These are phyloP conservation scores for Panthera uncia DNA, from an alignment of 2,113 vertebrate species.

Conservation along the genomic window DNA sequence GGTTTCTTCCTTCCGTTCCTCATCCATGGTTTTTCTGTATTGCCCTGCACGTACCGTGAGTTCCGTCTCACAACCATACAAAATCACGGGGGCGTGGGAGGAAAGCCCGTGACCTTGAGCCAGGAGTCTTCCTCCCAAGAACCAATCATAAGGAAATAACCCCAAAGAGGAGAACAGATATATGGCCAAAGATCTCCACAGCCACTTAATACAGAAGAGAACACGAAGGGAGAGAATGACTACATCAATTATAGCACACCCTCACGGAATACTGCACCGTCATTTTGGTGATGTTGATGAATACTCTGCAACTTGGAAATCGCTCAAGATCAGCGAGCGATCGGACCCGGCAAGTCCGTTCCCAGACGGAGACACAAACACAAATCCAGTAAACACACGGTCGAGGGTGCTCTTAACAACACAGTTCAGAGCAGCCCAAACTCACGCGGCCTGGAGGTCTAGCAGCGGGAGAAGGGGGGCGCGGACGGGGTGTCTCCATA, in stretches of 20 bases:
- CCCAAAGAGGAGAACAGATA: not conserved
- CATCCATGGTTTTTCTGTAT: accelerated
- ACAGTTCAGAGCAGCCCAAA: not conserved
- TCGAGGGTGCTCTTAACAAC: too few species aligned
- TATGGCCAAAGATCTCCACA: not conserved
- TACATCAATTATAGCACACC: too few species aligned
- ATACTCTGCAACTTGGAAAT: not conserved
- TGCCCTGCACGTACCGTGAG: accelerated
- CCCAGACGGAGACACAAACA: not conserved
- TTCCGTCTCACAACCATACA: too few species aligned
- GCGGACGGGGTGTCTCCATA: accelerated
- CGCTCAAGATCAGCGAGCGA: not conserved
- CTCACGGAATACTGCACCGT: accelerated
- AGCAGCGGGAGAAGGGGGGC: accelerated
- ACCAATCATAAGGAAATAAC: not conserved
- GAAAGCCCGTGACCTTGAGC: not conserved
- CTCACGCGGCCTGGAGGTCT: accelerated
- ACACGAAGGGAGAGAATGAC: not conserved
- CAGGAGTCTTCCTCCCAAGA: not conserved
- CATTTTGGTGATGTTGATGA: not conserved
- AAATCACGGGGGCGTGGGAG: accelerated
- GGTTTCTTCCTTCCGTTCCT: not conserved
- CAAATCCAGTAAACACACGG: accelerated
- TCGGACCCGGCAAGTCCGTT: not conserved
- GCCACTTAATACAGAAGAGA: not conserved